Percentiles rank a stretch among this genome's conserved stretches.
Evolutionary conservation across 2,113 vertebrate species (phyloP).

Genomic region (Callorhinus ursinus): DNA sequence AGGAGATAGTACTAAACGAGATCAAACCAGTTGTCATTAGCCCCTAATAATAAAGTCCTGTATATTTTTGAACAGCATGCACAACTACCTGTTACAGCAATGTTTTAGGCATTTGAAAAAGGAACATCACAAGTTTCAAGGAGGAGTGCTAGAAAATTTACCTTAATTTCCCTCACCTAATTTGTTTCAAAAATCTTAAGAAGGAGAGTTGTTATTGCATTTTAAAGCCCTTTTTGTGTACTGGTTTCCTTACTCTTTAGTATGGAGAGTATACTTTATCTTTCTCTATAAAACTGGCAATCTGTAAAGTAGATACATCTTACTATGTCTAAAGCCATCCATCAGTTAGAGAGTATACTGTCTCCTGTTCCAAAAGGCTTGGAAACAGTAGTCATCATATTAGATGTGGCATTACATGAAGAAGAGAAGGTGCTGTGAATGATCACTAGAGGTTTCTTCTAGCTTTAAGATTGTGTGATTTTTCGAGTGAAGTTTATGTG

Average conservation of each 20-base stretch:
- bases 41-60: background rate
- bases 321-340: background rate
- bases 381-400: background rate
- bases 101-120: background rate
- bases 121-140: background rate
- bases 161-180: background rate
- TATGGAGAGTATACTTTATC: background rate
- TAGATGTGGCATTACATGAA: background rate
- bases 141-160: background rate
- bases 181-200: slow-evolving; percentile 20
- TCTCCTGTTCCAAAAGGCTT: slow-evolving; percentile 28
- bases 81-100: background rate
- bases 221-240: background rate
- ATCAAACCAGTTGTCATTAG: background rate
- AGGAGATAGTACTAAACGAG: background rate
- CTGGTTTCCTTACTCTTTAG: background rate
- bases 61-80: background rate
- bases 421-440: background rate
- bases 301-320: slow-evolving; percentile 11
- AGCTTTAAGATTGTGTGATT: background rate
- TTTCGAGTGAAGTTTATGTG: slow-evolving; percentile 13
- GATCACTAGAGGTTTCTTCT: background rate
- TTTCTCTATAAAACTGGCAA: background rate
- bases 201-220: background rate
- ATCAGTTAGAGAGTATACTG: slow-evolving; percentile 11